Evolutionary conservation across 1,140 invertebrate species (phyloP).

Genomic region (Dendrolimus punctatus): DNA sequence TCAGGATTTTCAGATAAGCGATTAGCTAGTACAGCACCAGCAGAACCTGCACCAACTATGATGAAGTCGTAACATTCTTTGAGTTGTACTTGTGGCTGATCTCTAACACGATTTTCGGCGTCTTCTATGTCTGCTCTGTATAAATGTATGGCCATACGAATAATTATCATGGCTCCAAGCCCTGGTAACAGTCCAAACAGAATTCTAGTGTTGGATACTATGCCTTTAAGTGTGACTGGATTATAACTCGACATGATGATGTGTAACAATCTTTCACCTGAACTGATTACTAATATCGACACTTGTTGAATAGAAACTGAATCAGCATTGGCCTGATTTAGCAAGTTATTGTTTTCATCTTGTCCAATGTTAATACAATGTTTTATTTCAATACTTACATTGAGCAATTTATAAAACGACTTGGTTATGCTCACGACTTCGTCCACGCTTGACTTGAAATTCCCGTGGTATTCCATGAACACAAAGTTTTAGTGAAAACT

Average conservation of each 20-base stretch:
- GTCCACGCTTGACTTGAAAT: too few relatives aligned
- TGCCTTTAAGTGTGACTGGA: conserved; percentile 29
- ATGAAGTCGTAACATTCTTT: conserved; percentile 80
- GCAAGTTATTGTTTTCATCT: conserved; percentile 26
- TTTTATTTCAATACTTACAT: too few relatives aligned
- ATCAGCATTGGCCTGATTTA: conserved; percentile 18
- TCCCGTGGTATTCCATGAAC: too few relatives aligned
- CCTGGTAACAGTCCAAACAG: conserved; percentile 75
- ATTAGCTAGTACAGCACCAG: conserved; percentile 86
- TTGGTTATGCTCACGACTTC: too few relatives aligned
- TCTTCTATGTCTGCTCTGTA: conserved; percentile 81
- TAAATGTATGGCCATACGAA: conserved; percentile 74
- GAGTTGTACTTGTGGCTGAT: conserved; percentile 63
- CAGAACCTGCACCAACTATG: conserved; percentile 87
- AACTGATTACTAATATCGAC: conserved; percentile 16
- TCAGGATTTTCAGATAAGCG: conserved; percentile 79
- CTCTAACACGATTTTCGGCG: conserved; percentile 69
- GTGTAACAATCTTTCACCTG: neutral
- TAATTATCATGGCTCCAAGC: conserved; percentile 73
- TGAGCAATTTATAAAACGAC: too few relatives aligned
- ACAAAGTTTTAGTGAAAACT: too few relatives aligned
- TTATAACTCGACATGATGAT: conserved; percentile 32
- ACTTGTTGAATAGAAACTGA: conserved; percentile 19
- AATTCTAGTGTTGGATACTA: conserved; percentile 73
- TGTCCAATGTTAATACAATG: neutral